Conservation (phyloP, 2,888 invertebrate species). For the Athripsodes cinereus region DNA sequence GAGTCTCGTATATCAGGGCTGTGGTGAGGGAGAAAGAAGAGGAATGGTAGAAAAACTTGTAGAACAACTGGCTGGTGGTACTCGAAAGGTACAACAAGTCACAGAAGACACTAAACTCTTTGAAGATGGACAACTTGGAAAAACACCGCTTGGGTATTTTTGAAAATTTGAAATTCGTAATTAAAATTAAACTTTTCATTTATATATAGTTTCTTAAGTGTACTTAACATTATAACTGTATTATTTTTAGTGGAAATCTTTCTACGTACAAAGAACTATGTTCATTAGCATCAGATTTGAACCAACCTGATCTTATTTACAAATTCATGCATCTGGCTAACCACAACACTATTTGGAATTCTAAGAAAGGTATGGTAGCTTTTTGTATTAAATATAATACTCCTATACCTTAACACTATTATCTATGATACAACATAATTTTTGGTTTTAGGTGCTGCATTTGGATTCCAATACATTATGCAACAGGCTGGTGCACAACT, state of each 20-base stretch:
- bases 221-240: not conserved
- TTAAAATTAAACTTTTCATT: too few species aligned
- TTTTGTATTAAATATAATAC: not conserved
- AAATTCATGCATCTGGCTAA: conserved; percentile 95
- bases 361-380: conserved; percentile 62
- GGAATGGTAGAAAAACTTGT: conserved; percentile 72
- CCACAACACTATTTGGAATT: conserved; percentile 92
- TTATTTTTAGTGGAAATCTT: conserved; percentile 64
- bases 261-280: conserved; percentile 94
- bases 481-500: conserved; percentile 78
- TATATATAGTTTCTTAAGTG: too few species aligned
- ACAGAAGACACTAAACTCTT: conserved; percentile 79
- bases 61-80: conserved; percentile 76
- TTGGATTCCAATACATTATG: conserved; percentile 85
- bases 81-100: conserved; percentile 66
- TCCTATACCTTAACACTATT: not conserved
- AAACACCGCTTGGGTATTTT: conserved; percentile 75
- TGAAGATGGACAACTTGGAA: conserved; percentile 81
- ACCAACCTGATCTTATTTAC: conserved; percentile 91
- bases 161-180: too few species aligned
- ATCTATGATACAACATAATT: too few species aligned
- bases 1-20: conserved; percentile 79
- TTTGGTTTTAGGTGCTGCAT: conserved; percentile 71
- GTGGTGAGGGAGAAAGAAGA: conserved; percentile 63
- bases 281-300: conserved; percentile 86